Evolutionary conservation across 1,140 invertebrate genomes (phyloP), one percentile per base, ranked within the genome.

Genomic region (Drosophila triauraria): DNA sequence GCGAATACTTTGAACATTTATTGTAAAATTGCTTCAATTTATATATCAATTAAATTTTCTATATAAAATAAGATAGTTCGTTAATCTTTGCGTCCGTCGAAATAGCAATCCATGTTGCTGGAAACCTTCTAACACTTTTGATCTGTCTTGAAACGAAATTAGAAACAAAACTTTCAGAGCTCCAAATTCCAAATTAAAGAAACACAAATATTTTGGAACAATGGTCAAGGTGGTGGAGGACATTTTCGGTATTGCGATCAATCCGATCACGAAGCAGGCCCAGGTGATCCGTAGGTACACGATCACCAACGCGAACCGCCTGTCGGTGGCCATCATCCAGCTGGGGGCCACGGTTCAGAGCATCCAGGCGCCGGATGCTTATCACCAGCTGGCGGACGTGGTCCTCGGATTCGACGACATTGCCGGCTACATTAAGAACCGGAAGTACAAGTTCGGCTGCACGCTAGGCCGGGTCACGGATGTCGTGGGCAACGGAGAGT

Each of bases 401-500:
- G 95, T 95, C 0, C 93, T 97, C 4, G 97, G 97, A 27, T 97
- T 96, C 90, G 96, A 97, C 80, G 94, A 95, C 85, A 93, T 97
- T 6, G 93, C 95, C 76, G 95, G 96, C 75, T 91, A 90, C 47
- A 57, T 15, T 2, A 69, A 77, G 44, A 17, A 86, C 43, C 93
- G 94, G 8, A 95, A 95, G 53, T 95, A 95, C 0, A 97, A 98
- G 80, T 96, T 99, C 83, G 98, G 98, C 7, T 96, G 96, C 0
- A 96, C 97, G 0, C 93, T 99, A 32, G 98, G 98, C 3, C 93
- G 98, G 70, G 96, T 97, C 20, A 96, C 97, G 0, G 98, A 98
- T 93, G 94, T 98, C 43, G 97, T 98, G 69, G 95, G 94, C 0
- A 94, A 95, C 30, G 96, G 94, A 0, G 93, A 93, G 78, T 97